phyloP scores from a whole-genome alignment of 2,797 vertebrate species.

The Oophaga sylvatica region DNA sequence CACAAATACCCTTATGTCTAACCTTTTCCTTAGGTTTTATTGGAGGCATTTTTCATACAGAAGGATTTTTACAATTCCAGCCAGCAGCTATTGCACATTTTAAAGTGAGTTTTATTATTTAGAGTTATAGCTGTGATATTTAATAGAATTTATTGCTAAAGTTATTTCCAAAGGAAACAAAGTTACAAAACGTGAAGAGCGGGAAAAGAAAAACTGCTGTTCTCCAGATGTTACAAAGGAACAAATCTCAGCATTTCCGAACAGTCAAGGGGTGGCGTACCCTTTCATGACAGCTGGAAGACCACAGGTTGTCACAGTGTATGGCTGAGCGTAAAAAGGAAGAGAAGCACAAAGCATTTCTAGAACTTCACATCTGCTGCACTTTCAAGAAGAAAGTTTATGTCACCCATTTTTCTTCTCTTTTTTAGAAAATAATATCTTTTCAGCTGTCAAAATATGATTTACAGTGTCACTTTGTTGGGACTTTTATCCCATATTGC shows the following conservation, averaged over 20 bases:
- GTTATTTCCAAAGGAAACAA: not conserved
- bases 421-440: not conserved
- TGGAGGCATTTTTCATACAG: constrained; percentile 12
- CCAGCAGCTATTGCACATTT: constrained; percentile 5
- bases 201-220: not conserved
- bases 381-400: not conserved
- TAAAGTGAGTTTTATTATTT: not conserved
- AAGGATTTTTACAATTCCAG: constrained; percentile 1
- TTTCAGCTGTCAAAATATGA: not conserved
- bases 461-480: too few species aligned
- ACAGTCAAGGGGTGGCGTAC: not conserved
- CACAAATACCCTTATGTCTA: not conserved
- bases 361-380: not conserved
- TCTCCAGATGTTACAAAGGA: constrained; percentile 12
- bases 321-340: not conserved
- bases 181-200: not conserved
- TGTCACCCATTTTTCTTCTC: not conserved
- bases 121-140: constrained; percentile 15
- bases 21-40: constrained; percentile 11
- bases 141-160: not conserved
- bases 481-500: too few species aligned
- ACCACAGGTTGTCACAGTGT: not conserved
- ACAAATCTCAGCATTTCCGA: not conserved
- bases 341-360: not conserved
- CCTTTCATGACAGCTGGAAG: not conserved